Evolutionary conservation across 2,888 invertebrate species (phyloP), one percentile per base, ranked within the genome.

Genomic region (Chrysolina americana): DNA sequence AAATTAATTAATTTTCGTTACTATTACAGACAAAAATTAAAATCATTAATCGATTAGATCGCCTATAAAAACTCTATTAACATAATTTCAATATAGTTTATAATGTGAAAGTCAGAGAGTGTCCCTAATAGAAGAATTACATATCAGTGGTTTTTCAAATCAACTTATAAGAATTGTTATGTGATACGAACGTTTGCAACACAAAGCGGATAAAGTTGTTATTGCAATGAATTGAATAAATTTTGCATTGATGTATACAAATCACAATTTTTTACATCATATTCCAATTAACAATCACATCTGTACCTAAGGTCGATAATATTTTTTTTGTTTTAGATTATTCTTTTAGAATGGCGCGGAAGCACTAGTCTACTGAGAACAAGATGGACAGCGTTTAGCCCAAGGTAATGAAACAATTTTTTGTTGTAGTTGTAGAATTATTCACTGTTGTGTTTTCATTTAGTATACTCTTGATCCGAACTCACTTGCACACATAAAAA

Each of bases 101-200:
- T 50, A 50, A 50, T 17, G 28, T 59, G 59, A 59, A 59, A 28
- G 28, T 15, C 53, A 13, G 28, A 59, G 28, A 15, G 28, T 59
- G 59, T 23, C 28, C 1, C 28, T 11, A 28, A 59, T 59, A 23
- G n/a, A 15, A 28, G 28, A 21, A 59, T 59, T 21, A 59, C 5
- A 28, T 23, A 59, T n/a, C n/a, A n/a, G n/a, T 1, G 2, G 6
- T 59, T 59, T 59, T 59, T 56, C 28, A 15, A 59, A 8, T 15
- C n/a, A 13, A 28, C 28, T 59, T 28, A 13, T 28, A n/a, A 59
- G 59, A 28, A 28, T 28, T 28, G 8, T 59, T 59, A 23, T 28
- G 59, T 28, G 10, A 59, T n/a, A 23, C 15, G 4, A 28, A 5
- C 8, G n/a, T 28, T 28, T 9, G 28, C 59, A 59, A 28, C 28